Evolutionary conservation across 2,888 invertebrate genomes (phyloP), one percentile per base, ranked within the genome.

Genomic region (Ectemnius lituratus): DNA sequence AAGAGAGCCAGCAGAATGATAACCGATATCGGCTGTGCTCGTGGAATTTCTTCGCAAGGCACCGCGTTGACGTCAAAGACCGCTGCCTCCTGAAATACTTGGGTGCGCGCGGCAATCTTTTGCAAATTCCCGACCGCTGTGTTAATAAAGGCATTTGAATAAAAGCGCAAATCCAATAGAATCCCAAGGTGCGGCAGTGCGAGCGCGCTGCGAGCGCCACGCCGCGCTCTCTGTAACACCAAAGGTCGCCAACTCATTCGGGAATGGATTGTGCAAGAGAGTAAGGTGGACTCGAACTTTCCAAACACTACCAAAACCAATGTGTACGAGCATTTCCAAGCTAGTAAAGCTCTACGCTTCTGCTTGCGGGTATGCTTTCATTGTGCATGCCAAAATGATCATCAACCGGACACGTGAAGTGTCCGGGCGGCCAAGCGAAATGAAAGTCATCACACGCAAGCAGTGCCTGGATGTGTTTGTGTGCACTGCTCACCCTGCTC

Each of bases 231-330:
- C 14, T 14, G 16, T 52, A 52, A 52, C 47, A 4, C 14, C 64
- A 73, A 80, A 76, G 79, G 72, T 79, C 69, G 66, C 11, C 49
- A 46, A 58, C 63, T 62, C 49, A 37, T 20, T 67, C 62, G 56
- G 37, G 66, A 67, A 70, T 62, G 63, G 70, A 77, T 81, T 82
- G 72, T 68, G 80, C 68, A 81, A 81, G 62, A 81, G 62, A 56
- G 23, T 23, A 62, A 73, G 70, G 80, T 37, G 37, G 70, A 73
- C 80, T 60, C 67, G 28, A 79, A 82, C 81, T 81, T 81, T 81
- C 81, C 79, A 82, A 82, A 80, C 71, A 65, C 56, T 37, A 45
- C 28, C 23, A 45, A 37, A 16, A 37, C 62, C 56, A 37, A 16
- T 46, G 27, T 45, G 56, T 52, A 65, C 18, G 16, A 8, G 14